Evolutionary conservation across 1,140 invertebrate genomes (phyloP).

Genomic region (Neomicropteryx cornuta): DNA sequence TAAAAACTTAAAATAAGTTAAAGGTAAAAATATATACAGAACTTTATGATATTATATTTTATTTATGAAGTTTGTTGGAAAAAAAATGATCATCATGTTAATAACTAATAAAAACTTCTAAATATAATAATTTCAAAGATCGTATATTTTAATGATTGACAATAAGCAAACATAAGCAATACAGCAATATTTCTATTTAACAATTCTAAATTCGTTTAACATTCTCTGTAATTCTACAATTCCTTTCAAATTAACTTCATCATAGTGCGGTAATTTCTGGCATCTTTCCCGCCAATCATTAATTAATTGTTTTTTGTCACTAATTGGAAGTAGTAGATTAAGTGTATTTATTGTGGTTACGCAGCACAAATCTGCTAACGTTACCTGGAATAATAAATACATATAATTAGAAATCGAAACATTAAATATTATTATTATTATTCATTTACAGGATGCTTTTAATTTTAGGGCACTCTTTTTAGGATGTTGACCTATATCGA

Average conservation of each 20-base stretch:
- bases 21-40: too few species aligned
- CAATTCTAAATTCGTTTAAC: neutral
- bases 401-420: too few species aligned
- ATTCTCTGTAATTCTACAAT: neutral
- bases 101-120: neutral
- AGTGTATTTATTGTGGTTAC: slow-evolving; percentile 6
- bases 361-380: slow-evolving; percentile 12
- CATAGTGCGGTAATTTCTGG: neutral
- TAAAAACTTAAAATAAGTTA: too few species aligned
- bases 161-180: neutral
- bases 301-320: slow-evolving; percentile 1
- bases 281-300: neutral
- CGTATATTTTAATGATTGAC: neutral
- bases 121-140: neutral
- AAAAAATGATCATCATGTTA: neutral
- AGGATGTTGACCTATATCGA: too few species aligned
- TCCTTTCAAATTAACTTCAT: neutral
- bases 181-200: neutral
- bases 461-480: too few species aligned
- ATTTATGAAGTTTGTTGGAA: too few species aligned
- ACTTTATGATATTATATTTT: too few species aligned
- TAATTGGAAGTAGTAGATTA: slow-evolving; percentile 5
- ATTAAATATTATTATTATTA: neutral
- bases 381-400: slow-evolving; percentile 12
- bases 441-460: neutral